Evolutionary conservation across 2,113 vertebrate species (phyloP).

Genomic region (Reinhardtius hippoglossoides): DNA sequence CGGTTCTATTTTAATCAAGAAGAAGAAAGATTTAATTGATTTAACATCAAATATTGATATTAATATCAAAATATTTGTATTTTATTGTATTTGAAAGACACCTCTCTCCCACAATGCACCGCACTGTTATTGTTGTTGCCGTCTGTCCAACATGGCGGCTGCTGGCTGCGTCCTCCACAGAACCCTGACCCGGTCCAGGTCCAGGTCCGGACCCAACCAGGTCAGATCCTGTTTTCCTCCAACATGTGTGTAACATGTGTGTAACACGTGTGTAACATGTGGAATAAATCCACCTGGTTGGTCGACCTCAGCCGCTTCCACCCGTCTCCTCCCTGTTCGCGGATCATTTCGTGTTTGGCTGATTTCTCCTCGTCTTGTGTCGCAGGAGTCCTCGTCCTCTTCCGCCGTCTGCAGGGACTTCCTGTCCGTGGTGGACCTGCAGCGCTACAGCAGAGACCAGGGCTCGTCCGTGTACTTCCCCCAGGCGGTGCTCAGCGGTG

Average conservation of each 20-base stretch:
- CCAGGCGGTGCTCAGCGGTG: constrained; percentile 58
- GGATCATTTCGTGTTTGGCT: background rate
- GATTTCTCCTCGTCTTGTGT: background rate
- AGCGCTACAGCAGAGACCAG: constrained; percentile 74
- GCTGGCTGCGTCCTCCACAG: constrained; percentile 64
- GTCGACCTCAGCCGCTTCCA: background rate
- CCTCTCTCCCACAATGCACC: constrained; percentile 68
- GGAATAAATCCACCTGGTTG: background rate
- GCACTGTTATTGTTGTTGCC: constrained; percentile 47
- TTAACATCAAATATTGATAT: too few relatives aligned
- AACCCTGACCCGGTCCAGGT: constrained; percentile 52
- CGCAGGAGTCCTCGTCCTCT: constrained; percentile 30
- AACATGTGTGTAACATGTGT: too few relatives aligned
- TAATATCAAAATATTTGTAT: too few relatives aligned
- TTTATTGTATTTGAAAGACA: too few relatives aligned
- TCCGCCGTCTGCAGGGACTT: constrained; percentile 56
- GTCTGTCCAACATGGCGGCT: constrained; percentile 63
- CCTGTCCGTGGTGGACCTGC: constrained; percentile 59
- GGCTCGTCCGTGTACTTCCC: constrained; percentile 69
- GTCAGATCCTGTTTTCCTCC: background rate
- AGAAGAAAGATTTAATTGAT: too few relatives aligned
- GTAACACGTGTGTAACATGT: background rate
- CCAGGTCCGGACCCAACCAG: constrained; percentile 32
- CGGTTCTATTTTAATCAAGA: too few relatives aligned
- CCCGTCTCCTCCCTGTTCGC: too few relatives aligned